Evolutionary conservation across 2,797 vertebrate genomes (phyloP), one percentile per base, ranked within the genome.

Genomic region (Microctenopoma steveboyesi): DNA sequence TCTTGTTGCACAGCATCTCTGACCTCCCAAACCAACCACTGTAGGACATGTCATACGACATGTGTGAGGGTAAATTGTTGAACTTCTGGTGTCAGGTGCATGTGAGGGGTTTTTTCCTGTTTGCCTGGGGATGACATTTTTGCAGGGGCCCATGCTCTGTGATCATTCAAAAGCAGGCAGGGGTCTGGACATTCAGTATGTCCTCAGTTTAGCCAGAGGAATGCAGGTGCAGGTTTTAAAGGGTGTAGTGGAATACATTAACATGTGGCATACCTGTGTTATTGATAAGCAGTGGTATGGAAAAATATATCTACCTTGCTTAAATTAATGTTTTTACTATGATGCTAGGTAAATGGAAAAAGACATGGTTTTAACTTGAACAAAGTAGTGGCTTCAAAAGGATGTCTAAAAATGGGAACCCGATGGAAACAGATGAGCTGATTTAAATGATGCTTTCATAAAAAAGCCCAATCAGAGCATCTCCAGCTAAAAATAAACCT

Each of bases 31-130:
- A 53, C 33, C 16, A 25, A 67, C 46, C 40, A 25, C 59, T 50
- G 46, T 10, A 39, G 25, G 22, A 18, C 15, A 15, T 22, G 1
- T 57, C 12, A 60, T 25, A 46, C 28, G 51, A 51, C 42, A 67
- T 43, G 64, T 52, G 25, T 22, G 46, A 73, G 25, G 37, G 28
- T 42, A 33, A 42, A 74, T 53, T 35, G 39, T 12, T 52, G 49
- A 48, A 69, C 16, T 53, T 27, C 45, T 63, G 56, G 47, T 63
- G 59, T 70, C 30, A 51, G 12, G 42, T 71, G 18, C 50, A 56
- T 28, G 37, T 22, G 45, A 66, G 59, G 22, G 1, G 28, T 48
- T 35, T 69, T 61, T 81, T 53, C 16, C n/a, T 67, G 15, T 60
- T 49, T 61, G 25, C 22, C 40, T 12, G 7, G 11, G 58, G 14